Evolutionary conservation across 2,797 vertebrate species (phyloP), one percentile per base, ranked within the genome.

Genomic region (Danionella dracula): DNA sequence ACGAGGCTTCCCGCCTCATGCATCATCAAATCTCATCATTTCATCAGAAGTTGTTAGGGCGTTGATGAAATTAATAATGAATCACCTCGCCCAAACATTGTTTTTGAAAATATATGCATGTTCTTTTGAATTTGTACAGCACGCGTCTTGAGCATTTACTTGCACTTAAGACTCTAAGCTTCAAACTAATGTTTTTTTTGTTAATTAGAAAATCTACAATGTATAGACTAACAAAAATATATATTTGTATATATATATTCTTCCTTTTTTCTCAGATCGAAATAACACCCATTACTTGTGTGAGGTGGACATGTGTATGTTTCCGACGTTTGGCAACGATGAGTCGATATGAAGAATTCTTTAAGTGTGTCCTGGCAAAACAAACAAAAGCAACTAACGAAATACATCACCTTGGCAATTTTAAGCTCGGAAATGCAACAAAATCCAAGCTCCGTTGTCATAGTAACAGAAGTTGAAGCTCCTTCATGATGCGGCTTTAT

Each of bases 181-280:
- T 88, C 85, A 85, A 88, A 86, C 87, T 87, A 90, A 88, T 89
- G 90, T 31, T 72, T 66, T 27, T 63, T 89, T 87, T 66, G 68
- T 68, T 84, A 86, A 88, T 87, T 89, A 91, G 87, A 90, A 27
- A 91, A 90, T 90, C 90, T 92, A 90, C 89, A 91, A 88, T 90
- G 89, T 90, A 91, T 90, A 91, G 87, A 87, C 88, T 91, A 91
- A 91, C 89, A 90, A 91, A 92, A 91, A 90, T 88, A 90, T 89
- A 90, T 75, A 68, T 75, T 53, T 71, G 41, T 70, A 70, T 78
- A 72, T 75, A 76, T 60, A 73, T n/a, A n/a, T n/a, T n/a, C n/a
- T 78, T 76, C 69, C 66, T 90, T 87, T 90, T 89, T 88, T 84
- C 87, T 75, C 71, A 86, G 90, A 89, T 87, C 87, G 84, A 88